Evolutionary conservation across 2,888 invertebrate species (phyloP), one percentile per base, ranked within the genome.

Genomic region (Ctena decussata): DNA sequence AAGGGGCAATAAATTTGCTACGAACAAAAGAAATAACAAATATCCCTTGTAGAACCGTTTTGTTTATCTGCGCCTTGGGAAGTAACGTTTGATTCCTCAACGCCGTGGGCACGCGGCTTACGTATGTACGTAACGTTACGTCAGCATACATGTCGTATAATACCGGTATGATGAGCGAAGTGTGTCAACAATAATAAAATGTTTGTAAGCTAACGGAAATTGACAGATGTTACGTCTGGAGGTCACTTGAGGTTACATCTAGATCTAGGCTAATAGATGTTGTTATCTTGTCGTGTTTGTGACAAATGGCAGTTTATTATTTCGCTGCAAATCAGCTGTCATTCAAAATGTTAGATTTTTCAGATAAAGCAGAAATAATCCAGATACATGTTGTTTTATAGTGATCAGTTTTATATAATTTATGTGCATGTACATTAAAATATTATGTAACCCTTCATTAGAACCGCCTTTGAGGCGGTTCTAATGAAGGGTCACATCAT

Each of bases 121-220:
- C 65, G 65, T 65, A 27, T 11, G 21, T 32, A 65, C 35, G 65
- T 21, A 65, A 65, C 11, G 35, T 65, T 65, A 65, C 65, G 65
- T 65, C 32, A 65, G 35, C 35, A 32, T 21, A 65, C 65, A 65
- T 65, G 18, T 65, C 65, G 65, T 35, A 65, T 65, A 35, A 35
- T 65, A 65, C 65, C 65, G 32, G 1, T 35, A 35, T 65, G 35
- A 65, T 65, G 65, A 65, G 65, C 32, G 35, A 65, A 65, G 65
- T 65, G 65, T 65, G 65, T 65, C 65, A 65, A 3, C 5, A 21
- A 18, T 65, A 65, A 32, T 65, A 65, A 65, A 65, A 65, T 35
- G 35, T 65, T 65, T 65, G 65, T 65, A 65, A 65, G 35, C 35
- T 65, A 65, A 65, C 65, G 65, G 65, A 65, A 65, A 65, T 65